A percentile compares a stretch with the other conserved stretches of the same genome.
Conservation (phyloP, 2,888 invertebrate genomes). For the Acanthacorydalis orientalis region DNA sequence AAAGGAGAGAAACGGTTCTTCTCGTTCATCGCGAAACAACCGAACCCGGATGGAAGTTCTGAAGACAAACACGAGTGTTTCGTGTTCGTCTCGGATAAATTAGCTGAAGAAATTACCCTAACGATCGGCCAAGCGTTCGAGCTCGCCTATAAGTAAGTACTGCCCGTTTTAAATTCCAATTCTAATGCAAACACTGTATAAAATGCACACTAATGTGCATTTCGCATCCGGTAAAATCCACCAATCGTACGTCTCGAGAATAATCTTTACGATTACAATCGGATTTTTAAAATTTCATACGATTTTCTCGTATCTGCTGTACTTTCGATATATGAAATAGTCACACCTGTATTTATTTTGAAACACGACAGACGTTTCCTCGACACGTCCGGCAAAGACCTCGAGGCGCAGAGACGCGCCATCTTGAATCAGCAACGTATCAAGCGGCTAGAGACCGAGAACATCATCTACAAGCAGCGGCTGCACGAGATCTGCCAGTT, state of each 20-base stretch:
- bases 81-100: conserved; percentile 92
- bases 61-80: conserved; percentile 85
- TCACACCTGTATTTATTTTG: too few relatives aligned
- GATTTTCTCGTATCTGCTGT: too few relatives aligned
- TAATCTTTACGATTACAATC: too few relatives aligned
- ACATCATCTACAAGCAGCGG: conserved; percentile 65
- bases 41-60: conserved; percentile 27
- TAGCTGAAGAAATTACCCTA: conserved; percentile 93
- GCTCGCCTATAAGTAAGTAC: conserved; percentile 67
- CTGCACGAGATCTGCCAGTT: conserved; percentile 45
- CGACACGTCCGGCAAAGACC: conserved; percentile 77
- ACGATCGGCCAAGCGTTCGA: conserved; percentile 98
- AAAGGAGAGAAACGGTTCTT: conserved; percentile 96
- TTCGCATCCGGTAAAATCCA: too few relatives aligned
- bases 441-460: conserved; percentile 72
- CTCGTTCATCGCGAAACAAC: conserved; percentile 80
- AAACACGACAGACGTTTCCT: conserved; percentile 64
- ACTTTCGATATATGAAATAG: too few relatives aligned
- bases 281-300: too few relatives aligned
- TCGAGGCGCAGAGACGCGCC: conserved; percentile 67
- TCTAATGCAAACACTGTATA: too few relatives aligned
- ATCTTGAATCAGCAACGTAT: conserved; percentile 71
- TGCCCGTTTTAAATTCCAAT: too few relatives aligned
- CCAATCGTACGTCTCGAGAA: too few relatives aligned
- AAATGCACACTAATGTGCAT: too few relatives aligned